Evolutionary conservation across 2,888 invertebrate genomes (phyloP), one percentile per base, ranked within the genome.

Genomic region (Melieria picta): DNA sequence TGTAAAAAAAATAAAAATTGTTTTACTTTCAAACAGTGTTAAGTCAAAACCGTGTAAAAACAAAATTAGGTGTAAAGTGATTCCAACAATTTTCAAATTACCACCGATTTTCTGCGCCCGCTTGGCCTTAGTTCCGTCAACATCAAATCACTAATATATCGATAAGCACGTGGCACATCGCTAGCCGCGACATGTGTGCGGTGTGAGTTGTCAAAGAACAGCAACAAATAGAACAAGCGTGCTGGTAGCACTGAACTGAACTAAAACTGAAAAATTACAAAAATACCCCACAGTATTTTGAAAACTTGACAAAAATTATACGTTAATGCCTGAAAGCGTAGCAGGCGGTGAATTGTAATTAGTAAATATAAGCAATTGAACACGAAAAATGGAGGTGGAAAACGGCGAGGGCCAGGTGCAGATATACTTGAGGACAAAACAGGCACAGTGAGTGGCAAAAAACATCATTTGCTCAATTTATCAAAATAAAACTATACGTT

Each of bases 361-460:
- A 42, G 16, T 5, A 57, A 46, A 63, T 45, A 52, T 9, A 65
- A 48, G 45, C 30, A 43, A 42, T 46, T 9, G 11, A n/a, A 57
- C 4, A 11, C 50, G 11, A 52, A 52, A 52, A 62, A 85, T 86
- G 85, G 84, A 84, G 77, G 80, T 80, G 67, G 85, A 85, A 77
- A 85, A 81, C 75, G 87, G 84, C 72, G 88, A 88, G 83, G 90
- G 89, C 47, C 93, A 94, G 84, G 85, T 94, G 71, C 94, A 94
- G 89, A 91, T 94, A 73, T 90, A 92, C 80, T 91, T 95, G 79
- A 87, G 92, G 74, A 95, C 94, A 11, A 95, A 94, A 88, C 94
- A 95, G 84, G 90, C 91, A 84, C 90, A 91, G 95, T 94, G 88
- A 90, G 93, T 79, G 9, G 11, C 30, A 57, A 66, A 45, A 45